phyloP scores from a whole-genome alignment of 2,888 invertebrate species.

The Priocnemis perturbator region DNA sequence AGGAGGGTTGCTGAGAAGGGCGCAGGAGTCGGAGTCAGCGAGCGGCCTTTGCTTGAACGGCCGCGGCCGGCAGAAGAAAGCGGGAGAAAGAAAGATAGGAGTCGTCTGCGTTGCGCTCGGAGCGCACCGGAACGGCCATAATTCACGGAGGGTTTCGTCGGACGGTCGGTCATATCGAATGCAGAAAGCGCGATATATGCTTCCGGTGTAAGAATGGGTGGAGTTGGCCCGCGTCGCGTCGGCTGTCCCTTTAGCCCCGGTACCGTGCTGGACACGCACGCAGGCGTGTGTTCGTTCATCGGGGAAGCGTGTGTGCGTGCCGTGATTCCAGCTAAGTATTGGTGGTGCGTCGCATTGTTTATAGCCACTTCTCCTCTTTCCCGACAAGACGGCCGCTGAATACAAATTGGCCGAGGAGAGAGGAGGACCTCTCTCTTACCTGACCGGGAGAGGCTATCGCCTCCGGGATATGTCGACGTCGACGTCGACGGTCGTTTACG shows the following conservation, averaged over 20 bases:
- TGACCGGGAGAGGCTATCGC: slow-evolving; percentile 48
- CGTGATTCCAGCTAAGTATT: slow-evolving; percentile 67
- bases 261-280: neutral
- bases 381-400: slow-evolving; percentile 68
- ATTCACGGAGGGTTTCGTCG: slow-evolving; percentile 46
- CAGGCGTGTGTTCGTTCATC: too few relatives aligned
- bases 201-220: slow-evolving; percentile 70
- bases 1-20: too few relatives aligned
- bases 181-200: slow-evolving; percentile 70
- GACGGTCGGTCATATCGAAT: slow-evolving; percentile 68
- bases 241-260: slow-evolving; percentile 65
- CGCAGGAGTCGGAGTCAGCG: too few relatives aligned
- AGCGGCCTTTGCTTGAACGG: too few relatives aligned
- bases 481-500: slow-evolving; percentile 43
- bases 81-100: slow-evolving; percentile 10
- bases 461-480: slow-evolving; percentile 46
- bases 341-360: slow-evolving; percentile 73
- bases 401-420: slow-evolving; percentile 68
- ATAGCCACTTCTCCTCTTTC: slow-evolving; percentile 73
- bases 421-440: slow-evolving; percentile 46
- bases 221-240: slow-evolving; percentile 58
- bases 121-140: slow-evolving; percentile 48
- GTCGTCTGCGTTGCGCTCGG: slow-evolving; percentile 9
- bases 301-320: slow-evolving; percentile 39
- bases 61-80: neutral